These are phyloP conservation scores for Bucco capensis DNA, from an alignment of 2,113 vertebrate genomes.

Conservation along the genomic window DNA sequence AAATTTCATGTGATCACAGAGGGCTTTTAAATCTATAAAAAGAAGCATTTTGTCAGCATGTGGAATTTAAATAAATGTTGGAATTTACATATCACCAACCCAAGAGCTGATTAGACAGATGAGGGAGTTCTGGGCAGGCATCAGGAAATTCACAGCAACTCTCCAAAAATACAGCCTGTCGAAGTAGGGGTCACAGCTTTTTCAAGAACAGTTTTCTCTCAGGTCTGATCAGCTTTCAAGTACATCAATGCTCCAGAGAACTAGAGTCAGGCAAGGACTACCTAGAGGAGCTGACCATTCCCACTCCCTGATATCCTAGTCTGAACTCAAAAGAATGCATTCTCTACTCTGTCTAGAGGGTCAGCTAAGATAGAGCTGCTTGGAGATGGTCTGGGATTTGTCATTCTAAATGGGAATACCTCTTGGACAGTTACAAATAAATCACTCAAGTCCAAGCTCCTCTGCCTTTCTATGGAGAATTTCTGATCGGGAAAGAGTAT, in stretches of 20 bases:
- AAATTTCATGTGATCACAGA: conserved; percentile 19
- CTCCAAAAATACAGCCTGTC: not conserved
- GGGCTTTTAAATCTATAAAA: not conserved
- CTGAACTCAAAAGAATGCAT: not conserved
- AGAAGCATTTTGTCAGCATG: not conserved
- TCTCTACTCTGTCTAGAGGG: not conserved
- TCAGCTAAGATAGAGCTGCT: not conserved
- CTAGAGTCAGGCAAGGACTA: not conserved
- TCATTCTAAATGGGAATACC: not conserved
- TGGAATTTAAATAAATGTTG: conserved; percentile 6
- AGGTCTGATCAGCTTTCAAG: not conserved
- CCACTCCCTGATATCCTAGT: not conserved
- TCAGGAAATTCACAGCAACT: not conserved
- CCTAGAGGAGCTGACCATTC: not conserved
- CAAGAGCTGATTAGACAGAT: not conserved
- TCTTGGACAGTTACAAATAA: not conserved
- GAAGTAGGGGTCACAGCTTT: not conserved
- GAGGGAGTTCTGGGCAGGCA: not conserved
- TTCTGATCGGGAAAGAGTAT: not conserved
- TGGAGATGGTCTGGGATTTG: not conserved
- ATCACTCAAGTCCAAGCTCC: not conserved
- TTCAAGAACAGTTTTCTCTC: not conserved
- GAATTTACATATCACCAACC: conserved; percentile 30
- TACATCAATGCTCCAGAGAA: not conserved
- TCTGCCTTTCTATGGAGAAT: not conserved